Percentiles rank a stretch among this genome's conserved stretches.
These are phyloP conservation scores for Scaptodrosophila latifasciaeformis DNA, from an alignment of 2,888 invertebrate species.

Conservation along the genomic window DNA sequence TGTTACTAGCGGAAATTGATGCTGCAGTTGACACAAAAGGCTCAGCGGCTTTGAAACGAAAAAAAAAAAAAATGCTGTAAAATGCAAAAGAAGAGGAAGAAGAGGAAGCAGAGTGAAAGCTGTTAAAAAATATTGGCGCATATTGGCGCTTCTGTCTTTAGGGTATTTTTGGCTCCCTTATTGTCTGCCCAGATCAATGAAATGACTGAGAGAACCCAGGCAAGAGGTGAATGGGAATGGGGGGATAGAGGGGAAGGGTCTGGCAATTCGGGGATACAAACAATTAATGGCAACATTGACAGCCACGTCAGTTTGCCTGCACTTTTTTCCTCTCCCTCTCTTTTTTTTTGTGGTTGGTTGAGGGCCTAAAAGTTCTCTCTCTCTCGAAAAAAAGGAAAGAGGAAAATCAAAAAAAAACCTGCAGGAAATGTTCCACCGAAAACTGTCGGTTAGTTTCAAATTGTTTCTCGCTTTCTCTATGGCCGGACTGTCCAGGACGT, in stretches of 20 bases:
- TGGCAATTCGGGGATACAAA: background rate
- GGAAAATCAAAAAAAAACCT: background rate
- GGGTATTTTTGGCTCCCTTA: background rate
- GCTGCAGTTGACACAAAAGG: slow-evolving; percentile 25
- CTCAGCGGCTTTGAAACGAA: too few relatives aligned
- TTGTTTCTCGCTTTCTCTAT: too few relatives aligned
- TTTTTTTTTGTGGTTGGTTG: too few relatives aligned
- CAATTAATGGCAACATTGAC: slow-evolving; percentile 8
- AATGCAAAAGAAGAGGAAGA: background rate
- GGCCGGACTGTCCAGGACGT: slow-evolving; percentile 1
- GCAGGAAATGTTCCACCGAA: too few relatives aligned
- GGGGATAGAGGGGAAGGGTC: too few relatives aligned
- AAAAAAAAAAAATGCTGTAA: slow-evolving; percentile 18
- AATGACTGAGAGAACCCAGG: too few relatives aligned
- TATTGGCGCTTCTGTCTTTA: background rate
- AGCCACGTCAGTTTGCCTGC: background rate
- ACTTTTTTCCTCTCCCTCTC: too few relatives aligned
- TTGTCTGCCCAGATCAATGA: too few relatives aligned
- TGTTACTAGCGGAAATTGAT: slow-evolving; percentile 22
- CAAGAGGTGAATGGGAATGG: too few relatives aligned
- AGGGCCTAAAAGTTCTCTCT: background rate
- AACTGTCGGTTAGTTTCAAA: too few relatives aligned
- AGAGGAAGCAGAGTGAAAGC: background rate
- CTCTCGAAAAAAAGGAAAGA: background rate
- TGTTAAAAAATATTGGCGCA: background rate